Conservation (phyloP, 1,140 invertebrate species). For the Scaptomyza pallida region DNA sequence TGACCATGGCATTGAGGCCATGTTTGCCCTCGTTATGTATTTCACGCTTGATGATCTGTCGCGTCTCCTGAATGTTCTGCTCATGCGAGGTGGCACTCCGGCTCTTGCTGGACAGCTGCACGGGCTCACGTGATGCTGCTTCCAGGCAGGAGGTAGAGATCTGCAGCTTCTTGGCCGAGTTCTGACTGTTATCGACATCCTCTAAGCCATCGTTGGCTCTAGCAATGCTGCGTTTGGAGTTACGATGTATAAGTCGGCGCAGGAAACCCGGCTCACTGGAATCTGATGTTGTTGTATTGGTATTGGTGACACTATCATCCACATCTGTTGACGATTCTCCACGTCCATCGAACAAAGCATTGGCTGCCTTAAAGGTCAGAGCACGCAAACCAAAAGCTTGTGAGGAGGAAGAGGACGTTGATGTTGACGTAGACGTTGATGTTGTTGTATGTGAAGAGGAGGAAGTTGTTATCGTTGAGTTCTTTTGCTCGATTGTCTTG, state of each 20-base stretch:
- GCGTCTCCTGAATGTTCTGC: slow-evolving; percentile 71
- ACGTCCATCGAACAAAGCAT: slow-evolving; percentile 45
- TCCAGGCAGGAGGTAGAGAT: slow-evolving; percentile 66
- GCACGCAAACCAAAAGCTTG: slow-evolving; percentile 53
- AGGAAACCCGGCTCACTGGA: slow-evolving; percentile 86
- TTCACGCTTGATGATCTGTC: slow-evolving; percentile 71
- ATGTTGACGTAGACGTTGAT: slow-evolving; percentile 10
- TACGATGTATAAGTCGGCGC: slow-evolving; percentile 87
- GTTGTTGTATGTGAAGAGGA: no score
- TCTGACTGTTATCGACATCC: slow-evolving; percentile 85
- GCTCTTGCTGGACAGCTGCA: slow-evolving; percentile 47
- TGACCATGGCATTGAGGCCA: slow-evolving; percentile 69
- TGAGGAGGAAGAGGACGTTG: slow-evolving; percentile 38
- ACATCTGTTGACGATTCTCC: slow-evolving; percentile 73
- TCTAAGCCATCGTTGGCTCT: slow-evolving; percentile 84
- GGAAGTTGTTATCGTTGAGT: slow-evolving; percentile 25
- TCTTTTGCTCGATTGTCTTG: slow-evolving; percentile 53
- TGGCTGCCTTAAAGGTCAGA: slow-evolving; percentile 46
- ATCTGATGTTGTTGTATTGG: background rate
- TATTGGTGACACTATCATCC: slow-evolving; percentile 40
- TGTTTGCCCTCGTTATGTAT: slow-evolving; percentile 68
- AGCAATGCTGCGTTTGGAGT: slow-evolving; percentile 85
- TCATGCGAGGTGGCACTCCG: slow-evolving; percentile 68
- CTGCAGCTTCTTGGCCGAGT: slow-evolving; percentile 78
- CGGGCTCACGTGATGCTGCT: slow-evolving; percentile 43